Evolutionary conservation across 2,888 invertebrate genomes (phyloP), one percentile per base, ranked within the genome.

Genomic region (Epirrhoe alternata): DNA sequence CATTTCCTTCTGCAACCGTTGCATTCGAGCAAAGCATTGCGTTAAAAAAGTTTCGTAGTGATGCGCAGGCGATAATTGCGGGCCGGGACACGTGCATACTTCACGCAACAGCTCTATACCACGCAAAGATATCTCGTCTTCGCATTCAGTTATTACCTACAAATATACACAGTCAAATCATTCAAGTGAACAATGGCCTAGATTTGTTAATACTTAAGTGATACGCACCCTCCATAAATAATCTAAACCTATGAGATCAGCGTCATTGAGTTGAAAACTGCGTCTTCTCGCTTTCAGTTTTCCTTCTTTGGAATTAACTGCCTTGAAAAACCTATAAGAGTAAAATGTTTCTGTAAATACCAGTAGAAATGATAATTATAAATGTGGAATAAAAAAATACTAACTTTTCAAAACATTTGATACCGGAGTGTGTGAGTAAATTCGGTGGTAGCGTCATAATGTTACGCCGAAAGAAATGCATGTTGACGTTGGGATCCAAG

Each of bases 391-490:
- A 68, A 85, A 14, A 16, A 16, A 16, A 16, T 16, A 33, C 70
- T 71, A 59, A 95, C 87, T 95, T 94, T 85, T 96, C 96, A 80
- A 95, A 96, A 87, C 95, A 99, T 94, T 97, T 98, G 79, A 99
- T 98, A 75, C 99, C 99, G 85, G 97, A 97, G 87, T 99, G 98
- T 6, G 99, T 98, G 51, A 99, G 94, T 74, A 98, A 93, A 74
- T 96, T 95, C 1, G 99, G 98, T 88, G 99, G 97, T 78, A 99
- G 94, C 82, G 97, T 97, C 76, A 99, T 94, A 76, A 99, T 97
- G 84, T 99, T 98, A 80, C 97, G 96, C 88, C 98, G 97, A 93
- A 99, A 99, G 93, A 99, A 99, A 87, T 98, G 98, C 85, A 97
- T 96, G 82, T 98, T 98, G 64, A 99, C 98, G 76, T 98, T 98